Evolutionary conservation across 2,888 invertebrate species (phyloP), one percentile per base, ranked within the genome.

Genomic region (Eilema sororculum): DNA sequence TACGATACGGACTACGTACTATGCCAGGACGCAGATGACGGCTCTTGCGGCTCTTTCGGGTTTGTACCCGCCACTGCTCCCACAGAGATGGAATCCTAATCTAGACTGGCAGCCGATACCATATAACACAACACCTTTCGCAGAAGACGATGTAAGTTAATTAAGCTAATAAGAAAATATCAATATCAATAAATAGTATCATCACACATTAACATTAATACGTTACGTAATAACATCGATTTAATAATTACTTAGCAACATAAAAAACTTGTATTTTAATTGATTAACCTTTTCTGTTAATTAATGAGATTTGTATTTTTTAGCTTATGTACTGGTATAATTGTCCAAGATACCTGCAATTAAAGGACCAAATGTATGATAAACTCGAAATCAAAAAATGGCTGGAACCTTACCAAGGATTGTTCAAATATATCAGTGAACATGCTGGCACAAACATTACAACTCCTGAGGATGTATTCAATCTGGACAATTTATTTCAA

Each of bases 1-100:
- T 10, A 78, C 83, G 16, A 91, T 96, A 62, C 91, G 96, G 30
- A 97, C 97, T 52, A 97, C 97, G 0, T 96, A 97, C 85, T 97
- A 95, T 84, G 97, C 97, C 67, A 95, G 98, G 64, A 98, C 98
- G 0, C 96, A 98, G 90, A 97, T 97, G 96, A 97, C 97, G 5
- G 97, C 96, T 0, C 93, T 97, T 73, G 91, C 97, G 33, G 97
- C 97, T 5, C 90, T 97, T 71, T 96, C 97, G 2, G 97, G 97
- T 0, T 85, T 98, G 30, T 98, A 96, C 87, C 97, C 97, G 3
- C 97, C 97, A 0, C 84, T 87, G 22, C 88, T 86, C 0, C 85
- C 91, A 1, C 96, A 97, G 83, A 90, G 85, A 73, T 97, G 97
- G 97, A 96, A 96, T 75, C 86, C 91, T 0, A 83, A 90, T 25